Conservation (phyloP, 1,140 invertebrate genomes). For the Drosophila ogumai region DNA sequence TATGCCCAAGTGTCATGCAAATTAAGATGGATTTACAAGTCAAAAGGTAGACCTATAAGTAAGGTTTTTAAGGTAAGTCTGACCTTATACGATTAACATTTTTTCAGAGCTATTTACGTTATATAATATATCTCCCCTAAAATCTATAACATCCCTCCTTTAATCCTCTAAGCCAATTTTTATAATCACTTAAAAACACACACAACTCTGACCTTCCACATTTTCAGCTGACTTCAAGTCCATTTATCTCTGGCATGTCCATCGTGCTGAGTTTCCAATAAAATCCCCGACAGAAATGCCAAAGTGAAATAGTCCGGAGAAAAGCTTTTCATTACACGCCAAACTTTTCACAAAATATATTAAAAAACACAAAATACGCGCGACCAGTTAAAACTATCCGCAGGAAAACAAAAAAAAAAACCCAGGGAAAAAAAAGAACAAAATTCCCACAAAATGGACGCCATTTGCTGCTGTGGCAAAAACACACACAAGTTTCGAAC, state of each 20-base stretch:
- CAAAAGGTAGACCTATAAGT: neutral
- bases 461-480: constrained; percentile 43
- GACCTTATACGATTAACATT: neutral
- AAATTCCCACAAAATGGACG: constrained; percentile 41
- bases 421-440: neutral
- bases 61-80: neutral
- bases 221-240: constrained; percentile 9
- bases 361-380: constrained; percentile 31
- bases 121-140: neutral
- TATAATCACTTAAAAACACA: constrained; percentile 9
- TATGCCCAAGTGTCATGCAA: constrained; percentile 29
- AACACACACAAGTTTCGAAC: constrained; percentile 47
- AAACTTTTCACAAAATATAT: constrained; percentile 54
- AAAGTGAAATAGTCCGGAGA: constrained; percentile 31
- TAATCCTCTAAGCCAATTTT: neutral
- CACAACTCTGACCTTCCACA: neutral
- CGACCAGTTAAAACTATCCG: constrained; percentile 37
- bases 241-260: constrained; percentile 38
- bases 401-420: constrained; percentile 9
- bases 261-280: constrained; percentile 28
- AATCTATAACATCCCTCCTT: neutral
- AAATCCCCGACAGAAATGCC: constrained; percentile 21
- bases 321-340: constrained; percentile 55
- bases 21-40: constrained; percentile 28
- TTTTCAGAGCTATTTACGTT: neutral